These are phyloP conservation scores for Notospermus geniculatus DNA, from an alignment of 1,140 invertebrate species.

Conservation along the genomic window DNA sequence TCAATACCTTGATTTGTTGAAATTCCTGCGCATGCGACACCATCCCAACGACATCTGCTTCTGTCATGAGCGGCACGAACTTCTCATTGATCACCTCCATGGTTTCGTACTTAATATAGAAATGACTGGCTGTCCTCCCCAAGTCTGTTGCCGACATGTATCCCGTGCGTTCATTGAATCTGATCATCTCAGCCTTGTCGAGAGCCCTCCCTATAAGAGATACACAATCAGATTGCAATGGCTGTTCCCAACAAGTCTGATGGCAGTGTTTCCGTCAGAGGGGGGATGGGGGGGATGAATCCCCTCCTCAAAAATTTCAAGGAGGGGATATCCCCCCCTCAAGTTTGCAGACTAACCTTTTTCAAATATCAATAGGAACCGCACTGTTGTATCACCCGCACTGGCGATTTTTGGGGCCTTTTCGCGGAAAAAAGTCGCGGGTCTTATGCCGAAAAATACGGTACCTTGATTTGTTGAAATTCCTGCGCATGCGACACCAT, in stretches of 20 bases:
- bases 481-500: constrained; percentile 90
- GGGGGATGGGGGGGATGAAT: too few relatives aligned
- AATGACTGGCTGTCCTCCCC: constrained; percentile 94
- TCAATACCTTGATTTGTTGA: constrained; percentile 85
- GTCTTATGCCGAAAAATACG: not conserved
- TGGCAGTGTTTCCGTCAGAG: too few relatives aligned
- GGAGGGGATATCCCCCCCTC: too few relatives aligned
- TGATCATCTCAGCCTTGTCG: constrained; percentile 92
- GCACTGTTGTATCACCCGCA: too few relatives aligned
- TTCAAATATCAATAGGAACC: too few relatives aligned
- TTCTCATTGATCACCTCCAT: constrained; percentile 70
- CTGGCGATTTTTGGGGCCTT: too few relatives aligned
- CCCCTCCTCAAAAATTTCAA: too few relatives aligned
- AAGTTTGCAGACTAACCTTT: too few relatives aligned
- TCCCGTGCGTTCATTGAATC: constrained; percentile 80
- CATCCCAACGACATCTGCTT: constrained; percentile 82
- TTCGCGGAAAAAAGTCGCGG: too few relatives aligned
- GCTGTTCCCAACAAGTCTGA: too few relatives aligned
- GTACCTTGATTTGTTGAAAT: constrained; percentile 93
- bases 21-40: constrained; percentile 92
- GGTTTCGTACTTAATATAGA: constrained; percentile 96
- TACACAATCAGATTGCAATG: too few relatives aligned
- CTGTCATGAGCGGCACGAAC: constrained; percentile 76
- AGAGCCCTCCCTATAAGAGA: constrained; percentile 62
- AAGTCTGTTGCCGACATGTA: constrained; percentile 80